Conservation (phyloP, 2,113 vertebrate genomes). For the Climacteris rufus region DNA sequence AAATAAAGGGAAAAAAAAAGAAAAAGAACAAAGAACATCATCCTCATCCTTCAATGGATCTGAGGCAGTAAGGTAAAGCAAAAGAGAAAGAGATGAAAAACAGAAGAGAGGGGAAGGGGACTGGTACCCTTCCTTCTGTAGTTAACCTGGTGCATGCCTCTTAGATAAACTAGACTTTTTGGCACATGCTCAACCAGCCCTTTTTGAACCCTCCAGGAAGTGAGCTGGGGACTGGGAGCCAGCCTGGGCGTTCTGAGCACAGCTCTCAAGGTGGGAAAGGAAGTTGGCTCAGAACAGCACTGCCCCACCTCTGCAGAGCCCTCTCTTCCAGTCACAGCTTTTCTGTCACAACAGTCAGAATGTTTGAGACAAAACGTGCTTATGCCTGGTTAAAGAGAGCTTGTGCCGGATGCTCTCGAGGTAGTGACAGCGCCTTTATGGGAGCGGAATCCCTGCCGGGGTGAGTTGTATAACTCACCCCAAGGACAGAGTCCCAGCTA, state of each 20-base stretch:
- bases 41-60: not conserved
- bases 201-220: not conserved
- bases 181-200: not conserved
- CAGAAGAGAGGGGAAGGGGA: not conserved
- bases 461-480: too few species aligned
- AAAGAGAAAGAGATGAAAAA: not conserved
- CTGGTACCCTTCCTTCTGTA: not conserved
- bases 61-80: not conserved
- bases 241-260: not conserved
- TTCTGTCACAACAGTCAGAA: not conserved
- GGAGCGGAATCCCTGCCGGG: too few species aligned
- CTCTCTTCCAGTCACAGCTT: not conserved
- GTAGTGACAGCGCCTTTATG: too few species aligned
- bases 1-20: not conserved
- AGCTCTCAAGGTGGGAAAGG: not conserved
- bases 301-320: not conserved
- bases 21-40: not conserved
- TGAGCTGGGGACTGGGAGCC: not conserved
- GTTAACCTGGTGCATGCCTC: not conserved
- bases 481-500: too few species aligned
- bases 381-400: too few species aligned
- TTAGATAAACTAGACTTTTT: rapidly evolving
- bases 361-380: not conserved
- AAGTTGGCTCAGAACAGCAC: not conserved
- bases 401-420: too few species aligned